A percentile compares a stretch with the other conserved stretches of the same genome.
Evolutionary conservation across 2,797 vertebrate genomes (phyloP).

Genomic region (Australoheros facetus): DNA sequence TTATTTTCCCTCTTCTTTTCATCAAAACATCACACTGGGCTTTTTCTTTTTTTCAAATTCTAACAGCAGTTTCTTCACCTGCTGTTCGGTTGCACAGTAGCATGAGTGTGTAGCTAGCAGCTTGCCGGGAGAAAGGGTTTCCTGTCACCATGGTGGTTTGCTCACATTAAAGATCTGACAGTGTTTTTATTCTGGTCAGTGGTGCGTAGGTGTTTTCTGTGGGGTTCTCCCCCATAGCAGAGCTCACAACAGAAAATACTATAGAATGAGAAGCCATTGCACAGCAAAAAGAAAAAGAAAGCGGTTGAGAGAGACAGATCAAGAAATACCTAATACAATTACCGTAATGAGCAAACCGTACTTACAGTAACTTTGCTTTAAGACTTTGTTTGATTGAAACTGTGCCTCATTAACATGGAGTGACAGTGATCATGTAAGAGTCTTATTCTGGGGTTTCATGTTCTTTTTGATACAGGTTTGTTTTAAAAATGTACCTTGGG

Average conservation of each 20-base stretch:
- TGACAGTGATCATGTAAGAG: background rate
- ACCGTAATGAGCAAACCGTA: constrained; percentile 52
- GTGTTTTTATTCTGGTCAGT: constrained; percentile 64
- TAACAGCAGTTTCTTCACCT: background rate
- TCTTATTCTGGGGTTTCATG: background rate
- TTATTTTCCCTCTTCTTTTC: background rate
- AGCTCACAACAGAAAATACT: constrained; percentile 38
- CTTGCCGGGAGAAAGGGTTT: constrained; percentile 36
- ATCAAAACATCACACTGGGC: background rate
- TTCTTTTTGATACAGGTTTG: background rate
- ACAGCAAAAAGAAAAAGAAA: constrained; percentile 28
- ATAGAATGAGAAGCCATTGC: constrained; percentile 22
- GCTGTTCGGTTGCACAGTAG: background rate
- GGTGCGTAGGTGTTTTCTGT: constrained; percentile 33
- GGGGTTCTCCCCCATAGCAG: constrained; percentile 50
- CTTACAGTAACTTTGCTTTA: constrained; percentile 55
- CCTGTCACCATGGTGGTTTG: constrained; percentile 43
- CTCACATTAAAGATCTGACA: constrained; percentile 24
- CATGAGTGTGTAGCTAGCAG: background rate
- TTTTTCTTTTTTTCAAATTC: background rate
- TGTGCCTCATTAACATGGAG: constrained; percentile 9
- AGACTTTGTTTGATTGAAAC: constrained; percentile 39
- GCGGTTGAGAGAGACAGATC: constrained; percentile 13
- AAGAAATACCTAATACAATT: constrained; percentile 28
- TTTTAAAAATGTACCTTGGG: background rate